phyloP scores from a whole-genome alignment of 2,888 invertebrate genomes.

The Campoletis raptor region DNA sequence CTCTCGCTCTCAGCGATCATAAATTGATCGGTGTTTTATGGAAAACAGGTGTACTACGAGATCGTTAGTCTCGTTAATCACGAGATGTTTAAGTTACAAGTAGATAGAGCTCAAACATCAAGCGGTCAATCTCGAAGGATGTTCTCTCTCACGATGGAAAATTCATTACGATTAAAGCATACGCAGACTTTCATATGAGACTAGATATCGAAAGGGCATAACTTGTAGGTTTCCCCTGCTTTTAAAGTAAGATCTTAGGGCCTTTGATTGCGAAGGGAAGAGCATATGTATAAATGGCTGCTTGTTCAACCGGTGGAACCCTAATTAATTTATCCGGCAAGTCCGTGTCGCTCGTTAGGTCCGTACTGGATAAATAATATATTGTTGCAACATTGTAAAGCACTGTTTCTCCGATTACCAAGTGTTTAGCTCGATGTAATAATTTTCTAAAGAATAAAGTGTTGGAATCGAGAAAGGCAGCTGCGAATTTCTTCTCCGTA shows the following conservation, averaged over 20 bases:
- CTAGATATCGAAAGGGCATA: conserved; percentile 17
- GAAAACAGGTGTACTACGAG: conserved; percentile 66
- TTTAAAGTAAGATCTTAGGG: background rate
- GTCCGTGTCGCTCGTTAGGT: conserved; percentile 50
- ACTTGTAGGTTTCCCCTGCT: background rate
- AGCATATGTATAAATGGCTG: background rate
- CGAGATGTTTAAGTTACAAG: conserved; percentile 49
- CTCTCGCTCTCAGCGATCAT: conserved; percentile 32
- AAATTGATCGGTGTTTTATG: conserved; percentile 65
- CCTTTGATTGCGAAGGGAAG: background rate
- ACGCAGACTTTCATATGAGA: background rate
- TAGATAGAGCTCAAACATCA: conserved; percentile 17
- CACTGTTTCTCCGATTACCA: conserved; percentile 62
- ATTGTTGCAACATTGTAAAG: conserved; percentile 51
- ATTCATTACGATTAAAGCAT: conserved; percentile 22
- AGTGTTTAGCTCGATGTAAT: conserved; percentile 10
- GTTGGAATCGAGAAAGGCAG: conserved; percentile 24
- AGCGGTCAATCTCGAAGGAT: conserved; percentile 55
- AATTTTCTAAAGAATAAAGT: conserved; percentile 34
- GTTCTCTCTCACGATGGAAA: conserved; percentile 52
- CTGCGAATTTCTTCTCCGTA: conserved; percentile 7
- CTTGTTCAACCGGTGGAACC: conserved; percentile 3
- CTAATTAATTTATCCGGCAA: conserved; percentile 49
- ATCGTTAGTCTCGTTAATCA: conserved; percentile 68
- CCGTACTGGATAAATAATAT: conserved; percentile 44